phyloP scores from a whole-genome alignment of 2,888 invertebrate genomes.

The Himalopsyche tibetana region DNA sequence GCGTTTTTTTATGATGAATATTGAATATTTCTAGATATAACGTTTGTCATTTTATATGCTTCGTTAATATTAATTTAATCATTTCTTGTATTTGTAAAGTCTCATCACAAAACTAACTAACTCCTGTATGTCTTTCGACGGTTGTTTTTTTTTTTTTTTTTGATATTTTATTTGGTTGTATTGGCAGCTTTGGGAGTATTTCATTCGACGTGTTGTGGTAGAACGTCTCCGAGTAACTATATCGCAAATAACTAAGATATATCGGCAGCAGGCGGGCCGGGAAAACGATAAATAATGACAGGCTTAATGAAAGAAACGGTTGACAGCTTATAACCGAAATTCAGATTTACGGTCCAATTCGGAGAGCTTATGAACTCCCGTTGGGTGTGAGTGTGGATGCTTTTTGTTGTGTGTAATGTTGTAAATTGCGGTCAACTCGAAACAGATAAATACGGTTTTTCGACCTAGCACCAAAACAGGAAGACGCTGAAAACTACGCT shows the following conservation, averaged over 20 bases:
- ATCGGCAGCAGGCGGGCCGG: constrained; percentile 55
- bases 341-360: constrained; percentile 60
- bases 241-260: constrained; percentile 61
- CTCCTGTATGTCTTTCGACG: not conserved
- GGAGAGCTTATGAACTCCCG: constrained; percentile 37
- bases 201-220: constrained; percentile 46
- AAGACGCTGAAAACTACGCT: too few species aligned
- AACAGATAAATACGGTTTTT: too few species aligned
- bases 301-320: constrained; percentile 64
- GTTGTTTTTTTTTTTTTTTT: not conserved
- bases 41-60: too few species aligned
- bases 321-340: constrained; percentile 64
- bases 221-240: constrained; percentile 55
- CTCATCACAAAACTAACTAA: not conserved
- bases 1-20: too few species aligned
- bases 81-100: not conserved
- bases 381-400: not conserved
- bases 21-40: too few species aligned
- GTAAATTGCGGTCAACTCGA: too few species aligned
- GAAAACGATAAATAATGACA: constrained; percentile 63
- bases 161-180: not conserved
- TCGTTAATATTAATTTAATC: too few species aligned
- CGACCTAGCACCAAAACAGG: too few species aligned
- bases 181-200: constrained; percentile 5
- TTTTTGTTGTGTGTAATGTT: too few species aligned